Evolutionary conservation across 2,113 vertebrate species (phyloP), one percentile per base, ranked within the genome.

Genomic region (Chionis minor): DNA sequence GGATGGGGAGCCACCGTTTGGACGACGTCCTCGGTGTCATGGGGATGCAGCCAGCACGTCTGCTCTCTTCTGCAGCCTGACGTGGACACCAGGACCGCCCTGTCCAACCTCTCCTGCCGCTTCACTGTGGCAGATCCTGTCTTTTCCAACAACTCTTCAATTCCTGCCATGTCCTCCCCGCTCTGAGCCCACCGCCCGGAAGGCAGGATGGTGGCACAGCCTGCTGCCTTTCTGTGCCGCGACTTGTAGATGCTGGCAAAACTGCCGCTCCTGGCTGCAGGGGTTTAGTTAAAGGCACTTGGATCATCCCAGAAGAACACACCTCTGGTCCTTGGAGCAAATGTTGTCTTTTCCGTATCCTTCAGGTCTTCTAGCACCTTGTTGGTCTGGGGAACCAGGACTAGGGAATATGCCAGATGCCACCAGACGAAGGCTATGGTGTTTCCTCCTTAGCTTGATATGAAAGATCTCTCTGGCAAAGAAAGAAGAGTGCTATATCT

Each of bases 11-110:
- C 8, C 14, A 3, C 47, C 5, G 12, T 42, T 38, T 5, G 38
- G 65, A 35, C 0, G 0, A 42, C 22, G 24, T 55, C 22, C 42
- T 85, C 0, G 0, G n/a, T 79, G 56, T 56, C 14, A 38, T 2
- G 3, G 6, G 42, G 59, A 62, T 17, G 54, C 16, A 8, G 40
- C 6, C 9, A 12, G 21, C 0, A 73, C 0, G 5, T 5, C 16
- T 69, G 30, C 7, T 12, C 40, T 61, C 49, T 40, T 88, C 27
- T 4, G 4, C 58, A 90, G 79, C 49, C 22, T 28, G 44, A 67
- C 0, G 1, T 1, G 32, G 71, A 67, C 22, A 73, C 15, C 22
- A 19, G 27, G 35, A 74, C 63, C 17, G 14, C 28, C 21, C 23
- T 66, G 35, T 52, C 40, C 62, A 61, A 4, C 26, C 16, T 71